Base-by-base conservation (phyloP, 1,140 invertebrate genomes). In the Pseudomyrmex gracilis region DNA sequence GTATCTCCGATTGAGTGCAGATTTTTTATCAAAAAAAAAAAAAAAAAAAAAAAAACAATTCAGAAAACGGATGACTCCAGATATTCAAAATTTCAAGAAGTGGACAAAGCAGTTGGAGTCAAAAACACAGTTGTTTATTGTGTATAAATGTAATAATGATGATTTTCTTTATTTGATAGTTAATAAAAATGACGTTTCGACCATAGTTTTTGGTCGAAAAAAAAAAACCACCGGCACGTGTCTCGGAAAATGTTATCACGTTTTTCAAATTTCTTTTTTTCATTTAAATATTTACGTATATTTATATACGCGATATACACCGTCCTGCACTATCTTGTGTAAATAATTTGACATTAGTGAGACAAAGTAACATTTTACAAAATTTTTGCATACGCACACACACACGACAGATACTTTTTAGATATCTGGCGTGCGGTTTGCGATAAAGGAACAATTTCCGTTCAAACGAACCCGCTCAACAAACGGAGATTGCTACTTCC, bases 381-480 rank as follows among this genome's bases (percentile, higher is more conserved):
- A 15, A 13, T 47, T 77, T 78, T 49, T 8, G n/a, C n/a, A n/a
- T n/a, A n/a, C 49, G 4, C 17, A 9, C 17, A 49, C 10, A 15
- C 63, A 10, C 34, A 34, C 34, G 24, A 68, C 24, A 9, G 64
- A 15, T 49, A 22, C 15, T 49, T 34, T 34, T 66, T 49, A 58
- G 55, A 80, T 80, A 83, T 86, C 61, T 43, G 73, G 9, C n/a
- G 71, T n/a, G 57, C 8, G 17, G 66, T 66, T 61, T 51, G 47
- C 90, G 91, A 91, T 90, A 88, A 90, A 92, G 91, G 85, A 90
- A 91, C 89, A 92, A 93, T 93, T 92, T 92, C 92, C 92, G 91
- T 89, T 84, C 78, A 87, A 55, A 82, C 67, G 71, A 84, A 73
- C 70, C 83, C 67, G 78, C 55, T 76, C 76, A 80, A 60, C 64